phyloP scores from a whole-genome alignment of 2,113 vertebrate species.

The Corythoichthys haematopterus region DNA sequence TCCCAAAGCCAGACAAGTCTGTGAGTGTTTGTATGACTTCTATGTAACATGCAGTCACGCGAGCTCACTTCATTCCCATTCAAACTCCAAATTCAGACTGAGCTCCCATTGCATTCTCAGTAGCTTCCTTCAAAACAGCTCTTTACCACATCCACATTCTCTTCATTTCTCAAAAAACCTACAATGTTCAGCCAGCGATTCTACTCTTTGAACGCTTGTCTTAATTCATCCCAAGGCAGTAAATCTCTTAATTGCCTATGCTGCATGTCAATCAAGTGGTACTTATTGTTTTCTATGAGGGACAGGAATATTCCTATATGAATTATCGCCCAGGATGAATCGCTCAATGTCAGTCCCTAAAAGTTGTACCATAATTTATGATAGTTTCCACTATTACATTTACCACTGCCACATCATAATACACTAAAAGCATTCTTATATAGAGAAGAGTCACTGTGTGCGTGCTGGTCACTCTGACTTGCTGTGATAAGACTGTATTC shows the following conservation, averaged over 20 bases:
- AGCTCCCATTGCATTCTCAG: constrained; percentile 20
- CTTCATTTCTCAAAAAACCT: neutral
- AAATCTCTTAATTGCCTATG: neutral
- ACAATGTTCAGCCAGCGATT: neutral
- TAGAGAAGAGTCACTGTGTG: constrained; percentile 36
- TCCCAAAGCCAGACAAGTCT: constrained; percentile 31
- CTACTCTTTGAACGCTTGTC: neutral
- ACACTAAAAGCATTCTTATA: constrained; percentile 69
- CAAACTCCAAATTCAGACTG: constrained; percentile 24
- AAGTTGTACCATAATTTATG: constrained; percentile 43
- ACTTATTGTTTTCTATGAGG: constrained; percentile 4
- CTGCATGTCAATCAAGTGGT: constrained; percentile 13
- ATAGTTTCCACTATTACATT: constrained; percentile 62
- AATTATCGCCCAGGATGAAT: constrained; percentile 33
- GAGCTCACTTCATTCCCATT: constrained; percentile 29
- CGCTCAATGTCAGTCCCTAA: constrained; percentile 20
- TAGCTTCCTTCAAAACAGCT: neutral
- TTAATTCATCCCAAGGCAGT: neutral
- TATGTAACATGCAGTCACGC: constrained; percentile 46
- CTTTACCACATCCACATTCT: neutral
- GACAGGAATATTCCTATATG: constrained; percentile 29
- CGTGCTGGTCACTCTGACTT: constrained; percentile 39
- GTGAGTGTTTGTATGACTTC: constrained; percentile 49
- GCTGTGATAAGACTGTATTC: constrained; percentile 42
- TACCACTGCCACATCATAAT: constrained; percentile 37